Percentiles rank a stretch among this genome's conserved stretches.
phyloP scores from a whole-genome alignment of 2,888 invertebrate species.

The Alloscopus bannaensis region DNA sequence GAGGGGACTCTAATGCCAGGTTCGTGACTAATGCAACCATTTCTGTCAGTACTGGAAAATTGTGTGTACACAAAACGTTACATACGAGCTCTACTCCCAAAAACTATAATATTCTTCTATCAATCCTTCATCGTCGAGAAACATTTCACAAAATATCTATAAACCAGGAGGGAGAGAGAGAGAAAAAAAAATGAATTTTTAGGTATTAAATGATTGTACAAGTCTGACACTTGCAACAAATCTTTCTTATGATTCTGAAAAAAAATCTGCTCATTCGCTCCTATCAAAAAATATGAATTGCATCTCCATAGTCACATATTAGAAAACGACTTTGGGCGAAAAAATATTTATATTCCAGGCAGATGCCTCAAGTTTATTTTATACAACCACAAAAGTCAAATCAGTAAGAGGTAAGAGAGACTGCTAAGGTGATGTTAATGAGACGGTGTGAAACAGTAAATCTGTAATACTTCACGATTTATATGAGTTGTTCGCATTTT shows the following conservation, averaged over 20 bases:
- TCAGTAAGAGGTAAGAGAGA: no score
- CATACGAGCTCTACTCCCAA: no score
- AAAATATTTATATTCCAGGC: conserved; percentile 58
- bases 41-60: conserved; percentile 34
- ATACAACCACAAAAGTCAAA: no score
- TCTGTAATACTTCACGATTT: conserved; percentile 25
- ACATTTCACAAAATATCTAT: background rate
- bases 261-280: conserved; percentile 24
- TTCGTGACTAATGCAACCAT: conserved; percentile 49
- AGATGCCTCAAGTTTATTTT: conserved; percentile 37
- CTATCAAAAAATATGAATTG: conserved; percentile 35
- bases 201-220: conserved; percentile 35
- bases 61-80: conserved; percentile 22
- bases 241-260: conserved; percentile 43
- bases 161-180: background rate
- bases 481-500: conserved; percentile 17
- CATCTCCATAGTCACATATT: conserved; percentile 21
- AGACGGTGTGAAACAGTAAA: conserved; percentile 47
- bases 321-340: conserved; percentile 36
- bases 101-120: no score
- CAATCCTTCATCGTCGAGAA: no score
- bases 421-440: conserved; percentile 54
- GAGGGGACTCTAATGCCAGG: conserved; percentile 39
- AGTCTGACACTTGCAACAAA: conserved; percentile 47
- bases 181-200: conserved; percentile 12